These are phyloP conservation scores for Drosophila neonasuta DNA, from an alignment of 2,888 invertebrate genomes.

Conservation along the genomic window DNA sequence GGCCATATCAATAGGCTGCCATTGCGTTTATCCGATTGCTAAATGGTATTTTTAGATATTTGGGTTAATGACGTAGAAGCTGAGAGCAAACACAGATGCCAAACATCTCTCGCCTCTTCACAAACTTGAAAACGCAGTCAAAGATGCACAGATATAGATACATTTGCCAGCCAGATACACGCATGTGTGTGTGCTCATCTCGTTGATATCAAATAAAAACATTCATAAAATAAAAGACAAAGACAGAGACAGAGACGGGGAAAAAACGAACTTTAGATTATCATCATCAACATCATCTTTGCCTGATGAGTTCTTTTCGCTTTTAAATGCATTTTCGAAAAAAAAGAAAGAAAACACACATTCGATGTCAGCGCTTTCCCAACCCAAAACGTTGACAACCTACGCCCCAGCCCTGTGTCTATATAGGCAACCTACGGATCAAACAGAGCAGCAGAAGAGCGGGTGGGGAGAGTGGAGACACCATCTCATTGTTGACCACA, in stretches of 20 bases:
- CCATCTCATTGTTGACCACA: slow-evolving; percentile 67
- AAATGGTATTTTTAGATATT: slow-evolving; percentile 71
- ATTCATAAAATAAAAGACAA: slow-evolving; percentile 4
- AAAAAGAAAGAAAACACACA: slow-evolving; percentile 54
- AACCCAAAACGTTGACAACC: slow-evolving; percentile 54
- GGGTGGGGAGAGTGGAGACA: slow-evolving; percentile 34
- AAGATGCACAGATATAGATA: slow-evolving; percentile 43
- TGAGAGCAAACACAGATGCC: slow-evolving; percentile 54
- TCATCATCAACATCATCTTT: slow-evolving; percentile 45
- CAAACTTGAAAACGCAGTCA: slow-evolving; percentile 36
- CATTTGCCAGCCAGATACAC: slow-evolving; percentile 4
- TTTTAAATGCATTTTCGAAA: slow-evolving; percentile 68
- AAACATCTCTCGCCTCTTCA: slow-evolving; percentile 27
- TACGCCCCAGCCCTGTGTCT: slow-evolving; percentile 45
- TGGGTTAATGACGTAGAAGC: slow-evolving; percentile 71
- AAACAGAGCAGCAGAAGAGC: slow-evolving; percentile 24
- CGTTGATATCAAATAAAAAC: slow-evolving; percentile 39
- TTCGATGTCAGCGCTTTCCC: slow-evolving; percentile 56
- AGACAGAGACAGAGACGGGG: neutral
- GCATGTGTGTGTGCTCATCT: slow-evolving; percentile 44
- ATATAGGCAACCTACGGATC: slow-evolving; percentile 26
- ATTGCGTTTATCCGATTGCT: slow-evolving; percentile 61
- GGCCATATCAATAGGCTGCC: slow-evolving; percentile 19
- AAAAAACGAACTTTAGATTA: slow-evolving; percentile 59
- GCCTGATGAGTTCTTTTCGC: slow-evolving; percentile 70